Conservation (phyloP, 1,140 invertebrate species). For the Phymorhynchus buccinoides region DNA sequence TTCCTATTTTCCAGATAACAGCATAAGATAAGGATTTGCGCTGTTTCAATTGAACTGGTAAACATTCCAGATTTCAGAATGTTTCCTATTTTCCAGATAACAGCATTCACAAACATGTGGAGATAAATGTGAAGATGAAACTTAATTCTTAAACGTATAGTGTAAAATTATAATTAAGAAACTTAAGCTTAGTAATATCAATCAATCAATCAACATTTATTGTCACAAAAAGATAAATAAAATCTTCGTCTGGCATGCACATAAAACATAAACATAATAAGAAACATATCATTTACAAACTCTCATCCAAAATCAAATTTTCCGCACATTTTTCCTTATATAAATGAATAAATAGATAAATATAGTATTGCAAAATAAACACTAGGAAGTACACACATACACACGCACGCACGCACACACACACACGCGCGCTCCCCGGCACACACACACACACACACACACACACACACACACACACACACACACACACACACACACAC, state of each 20-base stretch:
- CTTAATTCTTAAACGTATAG: too few species aligned
- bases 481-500: not conserved
- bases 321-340: not conserved
- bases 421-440: not conserved
- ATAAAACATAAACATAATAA: not conserved
- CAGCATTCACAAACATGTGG: too few species aligned
- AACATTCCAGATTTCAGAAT: too few species aligned
- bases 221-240: not conserved
- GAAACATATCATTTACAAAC: conserved; percentile 7
- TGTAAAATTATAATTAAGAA: too few species aligned
- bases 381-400: conserved; percentile 26
- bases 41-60: too few species aligned
- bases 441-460: not conserved
- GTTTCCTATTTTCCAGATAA: too few species aligned
- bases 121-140: too few species aligned
- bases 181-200: too few species aligned
- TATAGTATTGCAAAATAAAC: not conserved
- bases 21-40: too few species aligned
- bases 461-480: conserved; percentile 1
- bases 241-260: conserved; percentile 24
- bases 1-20: too few species aligned
- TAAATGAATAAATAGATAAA: not conserved
- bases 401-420: not conserved
- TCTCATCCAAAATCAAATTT: conserved; percentile 29
- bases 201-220: not conserved